Base-by-base conservation (phyloP, 2,888 invertebrate species). In the Netelia virgata region DNA sequence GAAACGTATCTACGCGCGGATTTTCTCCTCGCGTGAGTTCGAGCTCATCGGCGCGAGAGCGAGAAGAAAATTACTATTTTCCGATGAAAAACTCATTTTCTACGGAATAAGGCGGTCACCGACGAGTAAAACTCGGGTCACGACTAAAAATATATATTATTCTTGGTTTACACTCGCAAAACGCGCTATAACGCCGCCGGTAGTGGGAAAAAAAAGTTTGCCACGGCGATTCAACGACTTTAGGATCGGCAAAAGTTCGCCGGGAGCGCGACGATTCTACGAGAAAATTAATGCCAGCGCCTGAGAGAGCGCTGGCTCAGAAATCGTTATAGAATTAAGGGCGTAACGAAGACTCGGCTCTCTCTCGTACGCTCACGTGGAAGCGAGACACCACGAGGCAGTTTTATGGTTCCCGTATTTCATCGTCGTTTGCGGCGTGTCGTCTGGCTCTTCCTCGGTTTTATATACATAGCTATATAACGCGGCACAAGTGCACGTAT, bases 391-490 rank as follows among this genome's bases (percentile, higher is more conserved):
- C 6, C 16, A 47, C 80, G 41, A 73, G 82, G 81, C 84, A 82
- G 85, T 87, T 88, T 89, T 88, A 88, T 85, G 75, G 83, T 80
- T 80, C 70, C 75, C 86, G 84, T 88, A 88, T 89, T 89, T 90
- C 88, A 89, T 88, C 89, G 88, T 89, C 88, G 88, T 88, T 88
- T 89, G 86, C 86, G 74, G 81, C 63, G 80, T 63, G 80, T 68
- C 70, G 80, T 77, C 84, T 82, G 55, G 28, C 66, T 68, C 41
- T 66, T 55, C 28, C 68, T 14, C 0, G 47, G 14, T 47, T 14
- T 47, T 3, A 47, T 47, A 47, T 47, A 47, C 14, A 47, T 3
- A 47, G 10, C 1, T 47, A 47, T 47, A 47, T 47, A 73, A 68
- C 70, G 10, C 69, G 14, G 80, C 20, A 20, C 61, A 47, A 68